Percentiles rank a stretch among this genome's conserved stretches.
Conservation (phyloP, 2,113 vertebrate genomes). For the Pomatostomus ruficeps region DNA sequence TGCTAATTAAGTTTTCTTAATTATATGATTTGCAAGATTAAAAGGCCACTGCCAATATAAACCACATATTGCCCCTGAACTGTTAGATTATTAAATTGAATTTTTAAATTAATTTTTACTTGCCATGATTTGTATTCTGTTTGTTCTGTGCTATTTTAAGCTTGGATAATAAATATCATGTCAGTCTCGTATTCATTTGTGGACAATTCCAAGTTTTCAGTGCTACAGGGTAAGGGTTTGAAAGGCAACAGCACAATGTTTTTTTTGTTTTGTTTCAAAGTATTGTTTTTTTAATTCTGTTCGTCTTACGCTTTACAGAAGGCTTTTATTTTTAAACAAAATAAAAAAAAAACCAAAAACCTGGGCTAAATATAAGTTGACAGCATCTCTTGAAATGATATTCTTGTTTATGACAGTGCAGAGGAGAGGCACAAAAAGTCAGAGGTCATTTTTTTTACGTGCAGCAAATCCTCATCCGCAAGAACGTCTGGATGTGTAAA, state of each 20-base stretch:
- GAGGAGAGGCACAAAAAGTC: conserved; percentile 66
- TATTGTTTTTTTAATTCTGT: conserved; percentile 27
- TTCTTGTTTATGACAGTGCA: conserved; percentile 62
- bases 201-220: conserved; percentile 57
- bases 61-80: conserved; percentile 61
- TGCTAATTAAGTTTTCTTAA: conserved; percentile 59
- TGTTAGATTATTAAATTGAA: conserved; percentile 60
- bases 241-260: conserved; percentile 12
- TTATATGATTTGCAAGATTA: conserved; percentile 63
- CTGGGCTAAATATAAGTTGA: conserved; percentile 54
- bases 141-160: conserved; percentile 59
- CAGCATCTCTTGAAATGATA: conserved; percentile 55
- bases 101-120: conserved; percentile 67
- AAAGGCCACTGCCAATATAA: conserved; percentile 57
- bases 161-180: conserved; percentile 59
- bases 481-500: conserved; percentile 56
- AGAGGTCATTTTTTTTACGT: conserved; percentile 56
- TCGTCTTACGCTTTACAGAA: background rate
- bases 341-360: conserved; percentile 24
- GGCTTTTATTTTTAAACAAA: conserved; percentile 46
- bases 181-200: conserved; percentile 47
- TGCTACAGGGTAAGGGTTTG: conserved; percentile 54
- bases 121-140: conserved; percentile 63
- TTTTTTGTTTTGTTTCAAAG: conserved; percentile 40
- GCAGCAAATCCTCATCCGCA: conserved; percentile 38